Evolutionary conservation across 2,888 invertebrate species (phyloP).

Genomic region (Caenorhabditis afra): DNA sequence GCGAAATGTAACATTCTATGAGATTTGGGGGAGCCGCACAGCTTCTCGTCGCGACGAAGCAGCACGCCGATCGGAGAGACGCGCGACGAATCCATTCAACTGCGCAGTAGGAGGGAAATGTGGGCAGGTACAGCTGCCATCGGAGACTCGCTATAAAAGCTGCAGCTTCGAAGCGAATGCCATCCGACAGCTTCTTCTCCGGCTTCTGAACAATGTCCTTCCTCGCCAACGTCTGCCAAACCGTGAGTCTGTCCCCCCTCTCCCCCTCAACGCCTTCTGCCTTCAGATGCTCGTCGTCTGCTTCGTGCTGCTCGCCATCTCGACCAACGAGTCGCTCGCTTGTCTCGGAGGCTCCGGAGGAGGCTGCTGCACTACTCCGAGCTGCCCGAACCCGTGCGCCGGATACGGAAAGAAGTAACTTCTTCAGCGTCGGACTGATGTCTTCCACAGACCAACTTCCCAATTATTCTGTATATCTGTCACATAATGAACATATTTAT

Average conservation of each 20-base stretch:
- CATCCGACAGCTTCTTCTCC: background rate
- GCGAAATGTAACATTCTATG: conserved; percentile 32
- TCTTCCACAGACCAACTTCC: background rate
- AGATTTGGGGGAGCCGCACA: conserved; percentile 19
- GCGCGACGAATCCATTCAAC: conserved; percentile 5
- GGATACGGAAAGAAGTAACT: conserved; percentile 58
- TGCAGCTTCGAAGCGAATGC: conserved; percentile 1
- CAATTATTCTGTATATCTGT: background rate
- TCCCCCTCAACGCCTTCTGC: background rate
- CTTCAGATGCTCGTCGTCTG: conserved; percentile 55
- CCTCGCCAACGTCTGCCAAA: conserved; percentile 36
- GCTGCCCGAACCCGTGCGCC: conserved; percentile 60
- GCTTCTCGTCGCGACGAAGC: conserved; percentile 8
- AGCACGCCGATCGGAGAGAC: conserved; percentile 1
- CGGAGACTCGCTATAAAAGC: conserved; percentile 24
- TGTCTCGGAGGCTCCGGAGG: conserved; percentile 63
- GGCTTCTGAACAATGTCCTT: conserved; percentile 21
- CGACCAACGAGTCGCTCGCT: conserved; percentile 50
- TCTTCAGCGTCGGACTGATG: background rate
- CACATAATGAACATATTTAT: conserved; percentile 23
- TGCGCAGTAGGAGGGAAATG: conserved; percentile 34
- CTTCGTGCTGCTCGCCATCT: conserved; percentile 54
- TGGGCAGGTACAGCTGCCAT: conserved; percentile 17
- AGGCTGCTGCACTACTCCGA: conserved; percentile 53
- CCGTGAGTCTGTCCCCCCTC: conserved; percentile 25